phyloP scores from a whole-genome alignment of 2,113 vertebrate genomes.

The Clarias magur region DNA sequence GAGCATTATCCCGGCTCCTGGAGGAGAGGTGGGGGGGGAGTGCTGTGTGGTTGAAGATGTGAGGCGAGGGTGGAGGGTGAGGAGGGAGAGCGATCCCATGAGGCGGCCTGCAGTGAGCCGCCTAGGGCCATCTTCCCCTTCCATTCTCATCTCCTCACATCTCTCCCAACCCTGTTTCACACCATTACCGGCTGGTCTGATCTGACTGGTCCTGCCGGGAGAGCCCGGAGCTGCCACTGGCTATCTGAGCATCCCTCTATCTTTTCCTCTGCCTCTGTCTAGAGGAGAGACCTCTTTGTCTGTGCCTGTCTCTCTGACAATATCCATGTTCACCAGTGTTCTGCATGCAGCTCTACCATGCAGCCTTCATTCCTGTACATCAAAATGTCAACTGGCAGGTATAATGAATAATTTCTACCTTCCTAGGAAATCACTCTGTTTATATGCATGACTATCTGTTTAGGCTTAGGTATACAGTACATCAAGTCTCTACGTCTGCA shows the following conservation, averaged over 20 bases:
- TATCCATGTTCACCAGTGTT: slow-evolving; percentile 29
- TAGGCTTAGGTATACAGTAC: neutral
- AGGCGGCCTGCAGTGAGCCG: slow-evolving; percentile 49
- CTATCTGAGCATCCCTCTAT: slow-evolving; percentile 45
- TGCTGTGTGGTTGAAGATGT: slow-evolving; percentile 54
- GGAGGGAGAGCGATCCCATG: slow-evolving; percentile 39
- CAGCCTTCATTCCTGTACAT: neutral
- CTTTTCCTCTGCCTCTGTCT: slow-evolving; percentile 29
- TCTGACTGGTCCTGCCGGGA: slow-evolving; percentile 50
- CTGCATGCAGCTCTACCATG: slow-evolving; percentile 11
- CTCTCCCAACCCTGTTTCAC: slow-evolving; percentile 56
- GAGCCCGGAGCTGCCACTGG: slow-evolving; percentile 40
- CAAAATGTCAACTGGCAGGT: neutral
- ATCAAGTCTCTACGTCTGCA: neutral
- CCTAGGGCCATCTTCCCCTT: slow-evolving; percentile 59
- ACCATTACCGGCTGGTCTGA: slow-evolving; percentile 56
- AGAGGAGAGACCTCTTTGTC: slow-evolving; percentile 18
- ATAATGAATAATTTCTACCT: slow-evolving; percentile 10
- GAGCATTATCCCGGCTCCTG: slow-evolving; percentile 51
- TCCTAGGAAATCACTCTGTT: neutral
- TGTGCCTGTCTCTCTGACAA: slow-evolving; percentile 34
- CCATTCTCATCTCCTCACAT: slow-evolving; percentile 60
- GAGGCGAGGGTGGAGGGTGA: slow-evolving; percentile 28
- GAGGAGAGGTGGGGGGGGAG: slow-evolving; percentile 22
- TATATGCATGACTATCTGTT: neutral